phyloP scores from a whole-genome alignment of 2,113 vertebrate genomes.

The Alethe castanea region DNA sequence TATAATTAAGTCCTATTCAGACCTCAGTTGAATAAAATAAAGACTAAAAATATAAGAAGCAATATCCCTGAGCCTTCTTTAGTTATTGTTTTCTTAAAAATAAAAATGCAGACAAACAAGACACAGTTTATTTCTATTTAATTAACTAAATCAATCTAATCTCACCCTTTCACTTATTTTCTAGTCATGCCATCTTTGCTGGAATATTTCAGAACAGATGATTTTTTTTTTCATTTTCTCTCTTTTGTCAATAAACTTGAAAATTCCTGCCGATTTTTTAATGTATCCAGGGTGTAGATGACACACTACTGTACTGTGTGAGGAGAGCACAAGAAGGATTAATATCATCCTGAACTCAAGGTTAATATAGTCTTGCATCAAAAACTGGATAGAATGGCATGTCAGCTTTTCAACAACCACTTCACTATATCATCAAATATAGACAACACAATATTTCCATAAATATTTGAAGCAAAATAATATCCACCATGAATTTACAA shows the following conservation, averaged over 20 bases:
- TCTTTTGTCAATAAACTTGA: conserved; percentile 35
- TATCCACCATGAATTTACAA: conserved; percentile 45
- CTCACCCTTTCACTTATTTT: background rate
- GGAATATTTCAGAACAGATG: background rate
- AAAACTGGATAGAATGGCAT: conserved; percentile 30
- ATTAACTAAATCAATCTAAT: background rate
- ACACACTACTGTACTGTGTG: conserved; percentile 5
- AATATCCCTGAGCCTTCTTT: background rate
- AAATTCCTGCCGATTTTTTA: conserved; percentile 32
- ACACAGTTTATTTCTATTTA: background rate
- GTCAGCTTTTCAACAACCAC: conserved; percentile 51
- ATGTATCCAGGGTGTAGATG: background rate
- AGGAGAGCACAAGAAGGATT: conserved; percentile 13
- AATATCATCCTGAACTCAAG: conserved; percentile 38
- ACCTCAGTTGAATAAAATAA: background rate
- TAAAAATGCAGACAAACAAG: background rate
- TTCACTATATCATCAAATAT: conserved; percentile 54
- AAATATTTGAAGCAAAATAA: conserved; percentile 50
- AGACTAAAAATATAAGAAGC: background rate
- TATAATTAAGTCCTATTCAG: background rate
- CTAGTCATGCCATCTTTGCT: background rate
- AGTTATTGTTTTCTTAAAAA: background rate
- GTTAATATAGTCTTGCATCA: conserved; percentile 48
- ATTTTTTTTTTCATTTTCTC: background rate
- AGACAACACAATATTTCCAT: conserved; percentile 53